A percentile compares a stretch with the other conserved stretches of the same genome.
These are phyloP conservation scores for Prosopocoilus inquinatus DNA, from an alignment of 2,888 invertebrate species.

Conservation along the genomic window DNA sequence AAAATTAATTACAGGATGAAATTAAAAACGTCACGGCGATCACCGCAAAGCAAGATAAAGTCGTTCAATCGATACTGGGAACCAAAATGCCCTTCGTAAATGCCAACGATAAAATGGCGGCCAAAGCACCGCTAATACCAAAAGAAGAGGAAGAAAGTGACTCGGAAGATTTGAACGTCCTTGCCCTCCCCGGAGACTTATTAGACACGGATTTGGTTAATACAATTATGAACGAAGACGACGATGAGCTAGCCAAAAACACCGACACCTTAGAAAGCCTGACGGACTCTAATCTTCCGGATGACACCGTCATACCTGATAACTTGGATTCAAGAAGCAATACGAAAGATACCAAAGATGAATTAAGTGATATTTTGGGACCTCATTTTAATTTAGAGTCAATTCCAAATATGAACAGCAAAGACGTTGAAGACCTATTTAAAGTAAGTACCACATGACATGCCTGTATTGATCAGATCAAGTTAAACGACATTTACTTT, in stretches of 20 bases:
- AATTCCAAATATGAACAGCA: constrained; percentile 85
- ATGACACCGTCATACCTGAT: constrained; percentile 47
- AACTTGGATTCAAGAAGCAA: constrained; percentile 45
- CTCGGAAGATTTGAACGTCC: constrained; percentile 63
- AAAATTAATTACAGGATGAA: constrained; percentile 59
- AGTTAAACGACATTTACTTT: neutral
- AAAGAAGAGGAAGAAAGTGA: constrained; percentile 55
- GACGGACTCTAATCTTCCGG: constrained; percentile 46
- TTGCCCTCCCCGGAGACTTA: constrained; percentile 63
- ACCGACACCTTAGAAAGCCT: constrained; percentile 54
- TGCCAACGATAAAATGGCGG: constrained; percentile 25
- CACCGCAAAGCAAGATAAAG: constrained; percentile 57
- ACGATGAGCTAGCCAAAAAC: constrained; percentile 56
- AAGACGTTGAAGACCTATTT: constrained; percentile 89
- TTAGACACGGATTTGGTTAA: constrained; percentile 66
- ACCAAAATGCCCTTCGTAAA: constrained; percentile 19
- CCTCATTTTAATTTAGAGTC: constrained; percentile 74
- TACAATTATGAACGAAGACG: constrained; percentile 65
- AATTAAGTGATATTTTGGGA: constrained; percentile 64
- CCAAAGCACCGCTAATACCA: constrained; percentile 28
- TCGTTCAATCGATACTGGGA: constrained; percentile 19
- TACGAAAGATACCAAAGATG: constrained; percentile 66
- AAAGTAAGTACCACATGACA: constrained; percentile 53
- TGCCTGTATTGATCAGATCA: no score
- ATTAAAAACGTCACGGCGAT: constrained; percentile 67